Evolutionary conservation across 1,140 invertebrate genomes (phyloP), one percentile per base, ranked within the genome.

Genomic region (Ooceraea biroi): DNA sequence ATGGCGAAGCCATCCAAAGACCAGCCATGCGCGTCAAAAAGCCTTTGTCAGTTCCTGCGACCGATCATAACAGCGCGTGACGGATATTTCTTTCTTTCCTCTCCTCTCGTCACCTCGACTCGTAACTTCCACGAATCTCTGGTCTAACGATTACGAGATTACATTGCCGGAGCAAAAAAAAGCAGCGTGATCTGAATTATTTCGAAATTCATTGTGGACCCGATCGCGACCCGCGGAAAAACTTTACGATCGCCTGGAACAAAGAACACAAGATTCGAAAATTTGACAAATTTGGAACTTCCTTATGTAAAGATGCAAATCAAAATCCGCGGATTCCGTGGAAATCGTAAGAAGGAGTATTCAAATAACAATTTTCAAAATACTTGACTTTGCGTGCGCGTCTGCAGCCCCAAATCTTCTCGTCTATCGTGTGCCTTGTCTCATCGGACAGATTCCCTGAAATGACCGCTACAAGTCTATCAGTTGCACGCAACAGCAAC

Each of bases 21-120:
- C 12, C 86, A 83, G 60, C 55, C 86, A 83, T 88, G 86, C 87
- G 83, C 69, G 68, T 89, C 69, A 85, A 88, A 83, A 78, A 63
- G 41, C 55, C 68, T 89, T 88, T 89, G 87, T 89, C 86, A 25
- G 50, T 19, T 36, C 22, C 50, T 68, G 74, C 68, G 55, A 69
- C 76, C 44, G 83, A 36, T 69, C 52, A 66, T 60, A 63, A 72
- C 22, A 55, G 41, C 0, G 19, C 27, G 0, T 19, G 65, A 57
- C 48, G 22, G 60, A 63, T 50, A 76, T n/a, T 30, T 80, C 36
- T 57, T 57, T 85, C 72, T 48, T 82, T 66, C 3, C 3, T 3
- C 3, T 22, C 41, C 30, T 65, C 11, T 25, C 72, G 27, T n/a
- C 25, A 1, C n/a, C 25, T 25, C 68, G 41, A 44, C 48, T 60